These are phyloP conservation scores for Dastarcus helophoroides DNA, from an alignment of 2,888 invertebrate species.

Conservation along the genomic window DNA sequence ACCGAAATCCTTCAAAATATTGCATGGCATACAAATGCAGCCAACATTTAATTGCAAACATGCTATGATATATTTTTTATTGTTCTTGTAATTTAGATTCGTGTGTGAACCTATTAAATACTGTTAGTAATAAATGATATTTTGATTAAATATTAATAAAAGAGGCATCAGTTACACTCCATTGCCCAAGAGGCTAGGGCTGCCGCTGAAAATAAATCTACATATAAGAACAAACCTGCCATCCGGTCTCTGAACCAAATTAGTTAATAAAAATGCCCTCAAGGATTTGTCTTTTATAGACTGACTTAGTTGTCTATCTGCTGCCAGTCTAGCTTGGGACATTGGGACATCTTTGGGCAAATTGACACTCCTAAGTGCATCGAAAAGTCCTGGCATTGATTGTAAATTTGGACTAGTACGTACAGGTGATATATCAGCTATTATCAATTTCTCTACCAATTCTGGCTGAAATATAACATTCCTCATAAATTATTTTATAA, in stretches of 20 bases:
- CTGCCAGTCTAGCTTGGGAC: constrained; percentile 55
- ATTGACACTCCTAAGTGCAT: constrained; percentile 50
- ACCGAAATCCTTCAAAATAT: too few relatives aligned
- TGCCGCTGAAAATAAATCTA: background rate
- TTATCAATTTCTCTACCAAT: constrained; percentile 52
- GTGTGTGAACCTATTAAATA: too few relatives aligned
- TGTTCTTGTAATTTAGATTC: too few relatives aligned
- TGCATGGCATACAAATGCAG: too few relatives aligned
- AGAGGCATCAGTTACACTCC: too few relatives aligned
- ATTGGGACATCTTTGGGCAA: constrained; percentile 52
- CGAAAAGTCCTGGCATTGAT: constrained; percentile 52
- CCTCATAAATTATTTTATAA: constrained; percentile 4
- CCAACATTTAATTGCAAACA: too few relatives aligned
- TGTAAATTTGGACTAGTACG: constrained; percentile 48
- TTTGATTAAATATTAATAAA: too few relatives aligned
- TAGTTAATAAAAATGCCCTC: constrained; percentile 73
- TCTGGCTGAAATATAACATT: constrained; percentile 38
- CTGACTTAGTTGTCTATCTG: constrained; percentile 51
- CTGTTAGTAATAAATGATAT: too few relatives aligned
- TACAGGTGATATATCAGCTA: constrained; percentile 63
- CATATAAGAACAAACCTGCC: constrained; percentile 22
- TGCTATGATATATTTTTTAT: too few relatives aligned
- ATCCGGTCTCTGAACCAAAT: constrained; percentile 47
- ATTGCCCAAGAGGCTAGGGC: too few relatives aligned
- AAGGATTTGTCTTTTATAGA: constrained; percentile 45